Base-by-base conservation (phyloP, 2,888 invertebrate genomes). In the Lochmaea capreae region DNA sequence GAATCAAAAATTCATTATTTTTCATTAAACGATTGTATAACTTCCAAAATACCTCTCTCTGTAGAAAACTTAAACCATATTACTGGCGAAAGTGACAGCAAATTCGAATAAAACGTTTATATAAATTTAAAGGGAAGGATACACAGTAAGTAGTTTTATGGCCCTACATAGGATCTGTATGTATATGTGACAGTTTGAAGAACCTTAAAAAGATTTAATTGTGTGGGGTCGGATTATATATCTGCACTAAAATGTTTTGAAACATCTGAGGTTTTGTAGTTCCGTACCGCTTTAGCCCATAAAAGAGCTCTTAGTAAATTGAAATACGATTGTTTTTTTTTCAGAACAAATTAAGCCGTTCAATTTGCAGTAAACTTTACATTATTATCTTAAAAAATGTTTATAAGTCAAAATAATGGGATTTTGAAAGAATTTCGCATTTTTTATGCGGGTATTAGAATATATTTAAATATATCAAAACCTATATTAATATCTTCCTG, bases 131-230 rank as follows among this genome's bases (percentile, higher is more conserved):
- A 49, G 62, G 52, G 42, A 46, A 22, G 58, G 59, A 59, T 14
- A 26, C 49, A 59, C 59, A 59, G 67, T 61, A 39, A 68, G 67
- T 68, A 68, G 67, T 68, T 68, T 68, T 68, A 68, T 39, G 57
- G 49, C 39, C n/a, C 33, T 57, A 49, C 52, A 68, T 68, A 52
- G 68, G 61, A 49, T 33, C 39, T 65, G 42, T 69, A 69, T 68
- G 54, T 69, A 65, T 71, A 57, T 74, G 74, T 65, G 74, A 52
- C 58, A 54, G 74, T 61, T 74, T 74, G 61, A 74, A 71, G 74
- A 57, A 66, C 71, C 63, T 67, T 74, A 71, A 74, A 74, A 74
- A 74, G 74, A 71, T 74, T 70, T 71, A 74, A 74, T 74, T 71
- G 71, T 46, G 49, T 54, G 26, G 71, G 71, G 71, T 61, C 49